Evolutionary conservation across 1,140 invertebrate species (phyloP), one percentile per base, ranked within the genome.

Genomic region (Chrysopa pallens): DNA sequence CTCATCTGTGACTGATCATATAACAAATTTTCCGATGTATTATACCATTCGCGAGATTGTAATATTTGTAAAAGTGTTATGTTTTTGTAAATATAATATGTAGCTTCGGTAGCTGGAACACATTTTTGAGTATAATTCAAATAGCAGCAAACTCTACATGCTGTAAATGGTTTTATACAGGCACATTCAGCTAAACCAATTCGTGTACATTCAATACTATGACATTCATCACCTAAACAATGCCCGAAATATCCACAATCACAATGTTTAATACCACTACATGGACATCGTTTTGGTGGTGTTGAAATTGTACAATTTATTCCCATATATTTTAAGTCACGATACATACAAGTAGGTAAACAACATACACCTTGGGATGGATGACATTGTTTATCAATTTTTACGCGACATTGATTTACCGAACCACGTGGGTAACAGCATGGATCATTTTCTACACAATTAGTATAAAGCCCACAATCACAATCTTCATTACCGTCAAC

Each of bases 311-410:
- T 0, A 35, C n/a, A 27, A 15, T 38, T 2, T 41, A 13, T 58
- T 31, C 61, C 61, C 42, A 53, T 53, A 0, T 48, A 44, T n/a
- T 49, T 49, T 6, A 61, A 52, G 40, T 62, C 52, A 0, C 57
- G 56, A 42, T 56, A 60, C 35, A 55, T 51, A 41, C 64, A 67
- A 1, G 57, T 47, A 1, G 50, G 42, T 3, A 49, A 61, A 42
- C 66, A 68, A 44, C 64, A 67, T 4, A 61, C 46, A 0, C 64
- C 64, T 43, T 68, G 64, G 0, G 64, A 64, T 1, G 66, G 66
- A 41, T 68, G 66, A 44, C 66, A 68, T 28, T 48, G 23, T 11
- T 29, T 36, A 38, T 48, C 43, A 31, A 44, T 46, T 29, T 52
- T 52, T 7, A 52, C 40, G 29, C 46, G 36, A 38, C 52, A 54